A percentile compares a stretch with the other conserved stretches of the same genome.
These are phyloP conservation scores for Bambusicola thoracicus DNA, from an alignment of 2,113 vertebrate species.

Conservation along the genomic window DNA sequence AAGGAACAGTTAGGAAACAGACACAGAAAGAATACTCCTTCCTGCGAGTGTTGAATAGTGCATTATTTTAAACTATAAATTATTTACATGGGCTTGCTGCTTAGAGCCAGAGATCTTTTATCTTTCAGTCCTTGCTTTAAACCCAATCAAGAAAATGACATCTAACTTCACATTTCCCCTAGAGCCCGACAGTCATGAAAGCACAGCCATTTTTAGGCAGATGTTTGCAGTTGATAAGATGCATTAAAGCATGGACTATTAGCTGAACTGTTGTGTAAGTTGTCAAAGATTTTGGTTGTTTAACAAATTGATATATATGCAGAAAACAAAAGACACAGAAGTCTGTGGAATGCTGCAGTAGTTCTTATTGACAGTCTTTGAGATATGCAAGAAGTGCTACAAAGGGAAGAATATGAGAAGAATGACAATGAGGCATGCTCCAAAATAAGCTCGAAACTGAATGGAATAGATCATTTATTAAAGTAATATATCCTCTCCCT, in stretches of 20 bases:
- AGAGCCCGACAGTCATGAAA: slow-evolving; percentile 27
- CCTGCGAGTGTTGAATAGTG: background rate
- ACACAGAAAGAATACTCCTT: background rate
- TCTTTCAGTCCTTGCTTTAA: slow-evolving; percentile 57
- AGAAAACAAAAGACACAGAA: slow-evolving; percentile 14
- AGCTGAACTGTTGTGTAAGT: slow-evolving; percentile 55
- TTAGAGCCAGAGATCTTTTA: slow-evolving; percentile 1
- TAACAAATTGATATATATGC: slow-evolving; percentile 63
- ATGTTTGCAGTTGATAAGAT: slow-evolving; percentile 51
- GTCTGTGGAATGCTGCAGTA: background rate
- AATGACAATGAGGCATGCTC: background rate
- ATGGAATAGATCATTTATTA: background rate
- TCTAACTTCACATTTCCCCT: slow-evolving; percentile 28
- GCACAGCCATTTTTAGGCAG: slow-evolving; percentile 41
- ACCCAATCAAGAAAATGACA: slow-evolving; percentile 19
- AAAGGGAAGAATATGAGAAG: background rate
- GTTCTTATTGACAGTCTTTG: slow-evolving; percentile 16
- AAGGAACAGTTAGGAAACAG: slow-evolving; percentile 7
- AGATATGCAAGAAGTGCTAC: slow-evolving; percentile 19
- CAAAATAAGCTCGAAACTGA: slow-evolving; percentile 16
- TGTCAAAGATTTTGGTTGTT: slow-evolving; percentile 46
- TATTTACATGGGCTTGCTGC: slow-evolving; percentile 35
- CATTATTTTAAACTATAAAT: slow-evolving; percentile 33
- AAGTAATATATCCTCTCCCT: background rate
- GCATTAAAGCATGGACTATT: slow-evolving; percentile 58